A percentile compares a stretch with the other conserved stretches of the same genome.
phyloP scores from a whole-genome alignment of 2,888 invertebrate species.

The Philereme transversata region DNA sequence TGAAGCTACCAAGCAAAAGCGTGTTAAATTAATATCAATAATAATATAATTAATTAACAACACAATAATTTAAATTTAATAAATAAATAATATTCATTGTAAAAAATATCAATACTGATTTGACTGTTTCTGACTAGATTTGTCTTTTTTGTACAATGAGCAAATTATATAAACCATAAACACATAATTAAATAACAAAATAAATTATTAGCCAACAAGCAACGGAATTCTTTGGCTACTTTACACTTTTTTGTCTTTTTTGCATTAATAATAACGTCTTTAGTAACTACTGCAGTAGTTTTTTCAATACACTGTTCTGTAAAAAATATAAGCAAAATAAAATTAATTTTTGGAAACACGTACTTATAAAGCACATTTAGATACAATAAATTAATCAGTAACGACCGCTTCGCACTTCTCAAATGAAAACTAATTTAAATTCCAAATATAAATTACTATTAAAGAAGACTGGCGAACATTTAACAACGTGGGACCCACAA shows the following conservation, averaged over 20 bases:
- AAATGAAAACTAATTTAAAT: too few relatives aligned
- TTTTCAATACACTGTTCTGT: conserved; percentile 30
- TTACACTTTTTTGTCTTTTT: conserved; percentile 19
- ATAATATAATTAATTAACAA: conserved; percentile 10
- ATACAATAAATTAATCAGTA: conserved; percentile 4
- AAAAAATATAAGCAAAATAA: conserved; percentile 28
- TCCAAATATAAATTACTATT: too few relatives aligned
- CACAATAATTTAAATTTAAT: conserved; percentile 21
- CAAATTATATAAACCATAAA: conserved; percentile 36
- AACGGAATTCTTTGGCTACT: conserved; percentile 12
- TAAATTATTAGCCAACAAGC: conserved; percentile 17
- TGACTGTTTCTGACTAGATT: conserved; percentile 2
- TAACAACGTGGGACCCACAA: too few relatives aligned
- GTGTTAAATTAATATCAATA: conserved; percentile 22
- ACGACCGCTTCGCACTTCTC: not conserved
- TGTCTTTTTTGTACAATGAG: conserved; percentile 34
- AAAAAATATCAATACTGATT: conserved; percentile 44
- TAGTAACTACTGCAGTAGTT: conserved; percentile 36
- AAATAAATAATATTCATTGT: conserved; percentile 29
- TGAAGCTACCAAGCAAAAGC: conserved; percentile 16
- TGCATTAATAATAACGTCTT: conserved; percentile 30
- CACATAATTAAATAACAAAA: conserved; percentile 34
- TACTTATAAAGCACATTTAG: conserved; percentile 2
- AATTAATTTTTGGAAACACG: conserved; percentile 10
- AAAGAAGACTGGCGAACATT: too few relatives aligned